Conservation (phyloP, 2,888 invertebrate species). For the Cactoblastis cactorum region DNA sequence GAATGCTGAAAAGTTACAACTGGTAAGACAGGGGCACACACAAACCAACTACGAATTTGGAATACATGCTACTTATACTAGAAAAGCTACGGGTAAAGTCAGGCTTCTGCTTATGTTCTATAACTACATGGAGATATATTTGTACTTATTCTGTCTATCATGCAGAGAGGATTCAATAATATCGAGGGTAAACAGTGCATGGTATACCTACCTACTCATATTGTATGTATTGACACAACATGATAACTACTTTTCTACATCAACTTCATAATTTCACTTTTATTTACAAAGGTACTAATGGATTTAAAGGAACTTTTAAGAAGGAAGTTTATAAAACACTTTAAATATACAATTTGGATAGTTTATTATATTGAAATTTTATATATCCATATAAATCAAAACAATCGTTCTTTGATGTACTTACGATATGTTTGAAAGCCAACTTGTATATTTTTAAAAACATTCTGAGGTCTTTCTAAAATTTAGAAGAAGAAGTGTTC, state of each 20-base stretch:
- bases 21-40: constrained; percentile 61
- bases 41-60: constrained; percentile 32
- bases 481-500: background rate
- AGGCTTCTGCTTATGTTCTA: background rate
- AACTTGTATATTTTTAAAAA: background rate
- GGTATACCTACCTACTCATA: no score
- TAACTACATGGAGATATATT: background rate
- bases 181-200: background rate
- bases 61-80: constrained; percentile 16
- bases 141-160: no score
- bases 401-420: background rate
- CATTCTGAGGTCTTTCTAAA: background rate
- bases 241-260: no score
- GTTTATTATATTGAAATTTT: no score
- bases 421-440: background rate
- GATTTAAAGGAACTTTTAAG: background rate
- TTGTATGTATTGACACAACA: no score
- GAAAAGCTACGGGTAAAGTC: background rate
- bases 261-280: background rate
- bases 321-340: no score
- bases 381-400: no score
- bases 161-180: background rate
- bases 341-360: no score
- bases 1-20: constrained; percentile 83
- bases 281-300: background rate